Base-by-base conservation (phyloP, 2,888 invertebrate genomes). In the Sesia bembeciformis region DNA sequence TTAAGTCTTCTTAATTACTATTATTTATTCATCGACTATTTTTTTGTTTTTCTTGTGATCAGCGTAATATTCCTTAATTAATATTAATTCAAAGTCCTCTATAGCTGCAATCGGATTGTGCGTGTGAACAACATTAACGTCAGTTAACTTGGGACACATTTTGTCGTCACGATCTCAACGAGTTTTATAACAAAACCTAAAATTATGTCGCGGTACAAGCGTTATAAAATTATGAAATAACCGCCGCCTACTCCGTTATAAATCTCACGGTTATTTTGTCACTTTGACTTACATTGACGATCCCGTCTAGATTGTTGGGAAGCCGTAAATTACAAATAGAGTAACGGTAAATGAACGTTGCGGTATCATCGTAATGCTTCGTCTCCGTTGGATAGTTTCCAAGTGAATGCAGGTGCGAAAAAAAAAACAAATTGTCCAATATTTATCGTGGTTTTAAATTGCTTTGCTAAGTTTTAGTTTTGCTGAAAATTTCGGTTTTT, bases 151-250 rank as follows among this genome's bases (percentile, higher is more conserved):
- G 52, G 58, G 53, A 60, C 61, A 54, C 57, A 60, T 64, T 60
- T 56, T 53, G 57, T 40, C 49, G 56, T 60, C 61, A 55, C 56
- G 57, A 60, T 56, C 56, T 57, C 58, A 63, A 61, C 57, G 60
- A 60, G 60, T 68, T 69, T 68, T 67, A 68, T 63, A 64, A 64
- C 64, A 60, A 62, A 64, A 63, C 64, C 60, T 60, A 64, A 64
- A 66, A 66, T 66, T 56, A 58, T 60, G 61, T 59, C 62, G 60
- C 57, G 59, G 58, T 60, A 60, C 58, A 58, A 46, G 54, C 62
- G 60, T 59, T 62, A 61, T 59, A 62, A 66, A 61, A 61, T 61
- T 62, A 65, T 63, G 60, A 62, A 61, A 56, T 56, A 58, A 58
- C 52, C 55, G 52, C 57, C 51, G 57, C 49, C 54, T 52, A 5